Evolutionary conservation across 2,888 invertebrate species (phyloP).

Genomic region (Axea sp.): DNA sequence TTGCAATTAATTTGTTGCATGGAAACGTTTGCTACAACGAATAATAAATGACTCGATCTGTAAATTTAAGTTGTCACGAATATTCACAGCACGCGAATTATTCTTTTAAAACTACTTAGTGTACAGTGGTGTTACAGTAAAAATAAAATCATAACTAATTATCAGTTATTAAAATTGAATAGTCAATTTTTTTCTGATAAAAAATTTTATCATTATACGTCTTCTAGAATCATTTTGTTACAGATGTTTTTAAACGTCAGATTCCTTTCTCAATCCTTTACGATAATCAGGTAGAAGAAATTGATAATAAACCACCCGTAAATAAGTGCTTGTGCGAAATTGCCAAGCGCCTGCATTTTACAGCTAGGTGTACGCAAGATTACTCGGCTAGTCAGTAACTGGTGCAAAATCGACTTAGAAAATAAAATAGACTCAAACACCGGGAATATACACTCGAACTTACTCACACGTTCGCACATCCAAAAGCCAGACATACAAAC

Average conservation of each 20-base stretch:
- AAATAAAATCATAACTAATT: no score
- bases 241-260: constrained; percentile 1
- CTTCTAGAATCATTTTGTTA: constrained; percentile 4
- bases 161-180: no score
- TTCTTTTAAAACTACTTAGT: no score
- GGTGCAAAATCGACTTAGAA: constrained; percentile 16
- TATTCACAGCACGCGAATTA: no score
- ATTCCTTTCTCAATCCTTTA: not conserved
- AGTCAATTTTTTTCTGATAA: no score
- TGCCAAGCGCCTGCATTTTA: not conserved
- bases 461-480: not conserved
- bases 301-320: constrained; percentile 26
- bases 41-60: no score
- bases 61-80: no score
- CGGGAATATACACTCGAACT: constrained; percentile 12
- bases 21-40: no score
- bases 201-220: no score
- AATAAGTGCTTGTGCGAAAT: constrained; percentile 22
- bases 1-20: no score
- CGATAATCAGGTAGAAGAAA: constrained; percentile 19
- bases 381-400: constrained; percentile 22
- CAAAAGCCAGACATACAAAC: not conserved
- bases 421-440: constrained; percentile 24
- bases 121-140: no score
- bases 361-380: constrained; percentile 2